Base-by-base conservation (phyloP, 2,888 invertebrate species). In the Junonia oenone region DNA sequence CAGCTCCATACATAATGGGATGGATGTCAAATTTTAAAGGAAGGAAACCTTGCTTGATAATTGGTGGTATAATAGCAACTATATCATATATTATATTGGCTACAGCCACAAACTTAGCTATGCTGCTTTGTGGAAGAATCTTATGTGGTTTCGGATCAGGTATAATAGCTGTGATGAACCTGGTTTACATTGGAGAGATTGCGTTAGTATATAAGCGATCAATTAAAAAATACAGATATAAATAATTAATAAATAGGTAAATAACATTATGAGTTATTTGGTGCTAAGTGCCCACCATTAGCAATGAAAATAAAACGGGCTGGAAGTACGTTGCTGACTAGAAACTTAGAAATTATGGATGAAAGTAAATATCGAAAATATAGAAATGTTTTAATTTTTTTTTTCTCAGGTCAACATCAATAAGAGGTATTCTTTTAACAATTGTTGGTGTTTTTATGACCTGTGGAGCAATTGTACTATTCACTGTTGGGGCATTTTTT, bases 121-220 rank as follows among this genome's bases (percentile, higher is more conserved):
- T 73, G 67, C 62, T 79, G 6, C 72, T 64, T 37, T 45, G 65
- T 11, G 70, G 72, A 8, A 71, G 78, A 45, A 61, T 74, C 0
- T 6, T 74, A 0, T 58, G 50, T 4, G 78, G 75, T 0, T 40
- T 74, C 1, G 73, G 71, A 0, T 58, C 55, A 8, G 73, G 73
- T 0, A 68, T 73, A 1, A 63, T 71, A 2, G 59, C 57, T 26
- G 67, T 73, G 2, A 56, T 67, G 3, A 75, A 68, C 22, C n/a
- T 76, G 5, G 72, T 77, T 14, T 78, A 77, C 33, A 64, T 78
- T 60, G 78, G 77, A n/a, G 78, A 78, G 61, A 73, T 75, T 33
- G 71, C 74, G 78, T 78, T 58, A 76, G 77, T 70, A 31, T 11
- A 22, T 22, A 22, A 22, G 22, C 22, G 5, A 22, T 2, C 22